phyloP scores from a whole-genome alignment of 2,797 vertebrate genomes.

The Xiphorhynchus erythropygius region DNA sequence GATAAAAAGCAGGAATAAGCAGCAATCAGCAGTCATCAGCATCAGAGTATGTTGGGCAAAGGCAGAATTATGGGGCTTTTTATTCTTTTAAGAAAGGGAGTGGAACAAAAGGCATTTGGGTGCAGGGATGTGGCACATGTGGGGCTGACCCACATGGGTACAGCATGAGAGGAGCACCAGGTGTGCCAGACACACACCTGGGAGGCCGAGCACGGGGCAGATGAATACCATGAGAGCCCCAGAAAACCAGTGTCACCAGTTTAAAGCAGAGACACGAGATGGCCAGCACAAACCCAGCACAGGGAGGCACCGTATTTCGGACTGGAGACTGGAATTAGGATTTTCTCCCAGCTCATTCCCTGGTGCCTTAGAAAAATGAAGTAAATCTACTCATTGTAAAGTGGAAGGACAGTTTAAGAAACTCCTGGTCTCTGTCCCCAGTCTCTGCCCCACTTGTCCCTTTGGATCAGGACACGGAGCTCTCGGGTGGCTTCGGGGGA shows the following conservation, averaged over 20 bases:
- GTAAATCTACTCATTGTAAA: neutral
- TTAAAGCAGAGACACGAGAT: neutral
- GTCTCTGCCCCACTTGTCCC: neutral
- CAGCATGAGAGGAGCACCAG: rapidly evolving
- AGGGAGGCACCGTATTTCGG: neutral
- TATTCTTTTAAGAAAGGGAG: neutral
- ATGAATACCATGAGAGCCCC: rapidly evolving
- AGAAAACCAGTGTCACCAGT: neutral
- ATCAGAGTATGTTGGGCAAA: neutral
- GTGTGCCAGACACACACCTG: neutral
- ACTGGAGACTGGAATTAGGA: neutral
- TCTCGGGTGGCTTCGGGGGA: rapidly evolving
- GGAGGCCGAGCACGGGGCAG: rapidly evolving
- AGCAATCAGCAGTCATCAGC: slow-evolving; percentile 12
- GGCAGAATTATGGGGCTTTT: neutral
- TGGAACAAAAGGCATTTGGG: neutral
- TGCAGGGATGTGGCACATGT: neutral
- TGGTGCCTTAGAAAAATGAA: neutral
- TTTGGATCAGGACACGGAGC: rapidly evolving
- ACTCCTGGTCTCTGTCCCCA: neutral
- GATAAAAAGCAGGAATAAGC: slow-evolving; percentile 22
- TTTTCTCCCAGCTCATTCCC: neutral
- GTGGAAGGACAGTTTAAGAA: neutral
- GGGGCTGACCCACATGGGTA: neutral
- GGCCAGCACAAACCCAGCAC: rapidly evolving